Conservation (phyloP, 2,888 invertebrate genomes). For the Drosophila paracracens region DNA sequence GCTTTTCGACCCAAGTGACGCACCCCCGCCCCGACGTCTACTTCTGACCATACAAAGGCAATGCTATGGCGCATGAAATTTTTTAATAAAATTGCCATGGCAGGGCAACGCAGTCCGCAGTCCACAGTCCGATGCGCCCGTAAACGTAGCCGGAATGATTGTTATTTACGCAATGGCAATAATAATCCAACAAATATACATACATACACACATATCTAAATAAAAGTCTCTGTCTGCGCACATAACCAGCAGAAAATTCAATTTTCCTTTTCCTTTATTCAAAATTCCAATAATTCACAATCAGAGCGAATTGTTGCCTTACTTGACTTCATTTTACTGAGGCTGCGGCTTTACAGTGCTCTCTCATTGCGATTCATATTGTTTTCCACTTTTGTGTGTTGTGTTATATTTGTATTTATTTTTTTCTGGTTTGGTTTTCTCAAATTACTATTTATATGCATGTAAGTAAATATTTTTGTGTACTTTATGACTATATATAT, state of each 20-base stretch:
- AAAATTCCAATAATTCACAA: slow-evolving; percentile 69
- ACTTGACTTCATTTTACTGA: slow-evolving; percentile 39
- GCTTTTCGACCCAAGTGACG: slow-evolving; percentile 14
- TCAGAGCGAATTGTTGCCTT: slow-evolving; percentile 50
- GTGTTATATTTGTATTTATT: slow-evolving; percentile 10
- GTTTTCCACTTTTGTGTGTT: slow-evolving; percentile 1
- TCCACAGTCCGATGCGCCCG: slow-evolving; percentile 33
- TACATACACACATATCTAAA: slow-evolving; percentile 11
- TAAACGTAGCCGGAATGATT: slow-evolving; percentile 70
- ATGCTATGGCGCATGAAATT: slow-evolving; percentile 43
- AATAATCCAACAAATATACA: slow-evolving; percentile 64
- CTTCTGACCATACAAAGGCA: slow-evolving; percentile 17
- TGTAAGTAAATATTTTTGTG: slow-evolving; percentile 21
- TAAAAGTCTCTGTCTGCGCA: slow-evolving; percentile 42
- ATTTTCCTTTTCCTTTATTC: slow-evolving; percentile 64
- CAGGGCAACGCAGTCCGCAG: slow-evolving; percentile 7
- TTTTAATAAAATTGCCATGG: slow-evolving; percentile 70
- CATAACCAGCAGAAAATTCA: slow-evolving; percentile 60
- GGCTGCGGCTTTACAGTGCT: slow-evolving; percentile 28
- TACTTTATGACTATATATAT: slow-evolving; percentile 15
- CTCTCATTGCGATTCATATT: slow-evolving; percentile 39
- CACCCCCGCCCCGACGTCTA: not conserved
- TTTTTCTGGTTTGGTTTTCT: not conserved
- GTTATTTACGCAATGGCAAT: slow-evolving; percentile 82
- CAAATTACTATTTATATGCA: slow-evolving; percentile 2